These are phyloP conservation scores for Chlorops oryzae DNA, from an alignment of 1,140 invertebrate genomes.

Conservation along the genomic window DNA sequence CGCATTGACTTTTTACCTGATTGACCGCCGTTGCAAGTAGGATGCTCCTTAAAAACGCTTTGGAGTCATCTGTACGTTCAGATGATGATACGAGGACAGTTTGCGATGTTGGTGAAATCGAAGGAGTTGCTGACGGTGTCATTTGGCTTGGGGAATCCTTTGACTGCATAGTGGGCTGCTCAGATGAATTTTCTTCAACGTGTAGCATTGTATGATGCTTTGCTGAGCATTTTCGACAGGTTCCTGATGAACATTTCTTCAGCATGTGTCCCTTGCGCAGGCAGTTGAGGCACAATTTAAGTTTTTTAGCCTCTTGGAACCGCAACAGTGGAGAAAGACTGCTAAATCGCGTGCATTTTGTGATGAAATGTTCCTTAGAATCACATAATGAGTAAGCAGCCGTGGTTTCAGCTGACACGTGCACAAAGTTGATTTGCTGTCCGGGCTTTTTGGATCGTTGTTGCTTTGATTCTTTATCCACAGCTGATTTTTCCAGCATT, in stretches of 20 bases:
- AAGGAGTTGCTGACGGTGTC: too few species aligned
- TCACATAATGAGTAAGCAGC: slow-evolving; percentile 3
- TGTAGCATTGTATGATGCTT: slow-evolving; percentile 10
- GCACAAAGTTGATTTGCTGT: background rate
- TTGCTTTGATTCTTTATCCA: background rate
- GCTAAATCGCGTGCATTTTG: slow-evolving; percentile 4
- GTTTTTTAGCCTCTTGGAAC: slow-evolving; percentile 1
- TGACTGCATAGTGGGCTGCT: too few species aligned
- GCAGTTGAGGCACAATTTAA: slow-evolving; percentile 7
- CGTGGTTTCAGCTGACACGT: background rate
- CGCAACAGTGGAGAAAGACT: background rate
- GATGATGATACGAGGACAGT: background rate
- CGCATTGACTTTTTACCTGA: slow-evolving; percentile 4
- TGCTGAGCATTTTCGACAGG: background rate
- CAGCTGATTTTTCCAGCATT: background rate
- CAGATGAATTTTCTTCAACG: too few species aligned
- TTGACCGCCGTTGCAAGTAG: slow-evolving; percentile 7
- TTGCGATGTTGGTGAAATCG: background rate
- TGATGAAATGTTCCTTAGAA: slow-evolving; percentile 10
- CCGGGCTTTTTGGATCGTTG: background rate
- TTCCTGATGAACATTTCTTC: slow-evolving; percentile 2
- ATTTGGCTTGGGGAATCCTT: too few species aligned
- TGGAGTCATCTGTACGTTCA: too few species aligned
- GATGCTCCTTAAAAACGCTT: too few species aligned
- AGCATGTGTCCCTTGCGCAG: slow-evolving; percentile 1